Evolutionary conservation across 2,113 vertebrate species (phyloP), one percentile per base, ranked within the genome.

Genomic region (Xiphophorus couchianus): DNA sequence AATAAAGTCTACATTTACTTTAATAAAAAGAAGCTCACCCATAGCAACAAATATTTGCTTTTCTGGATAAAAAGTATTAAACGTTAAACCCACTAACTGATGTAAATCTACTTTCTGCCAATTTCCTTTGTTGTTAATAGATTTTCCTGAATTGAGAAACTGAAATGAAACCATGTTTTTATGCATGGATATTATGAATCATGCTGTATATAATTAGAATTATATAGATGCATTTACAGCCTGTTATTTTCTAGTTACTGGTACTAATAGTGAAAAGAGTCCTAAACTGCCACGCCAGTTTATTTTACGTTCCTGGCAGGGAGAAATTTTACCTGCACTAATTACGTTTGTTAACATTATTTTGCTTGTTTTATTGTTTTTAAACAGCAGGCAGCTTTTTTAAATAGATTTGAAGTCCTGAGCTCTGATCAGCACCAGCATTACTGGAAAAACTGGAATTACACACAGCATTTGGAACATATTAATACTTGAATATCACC

Each of bases 321-420:
- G 28, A 64, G 71, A 77, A 58, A 66, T 82, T 71, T 80, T 86
- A 54, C 71, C 62, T 54, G 35, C 30, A 64, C 60, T 69, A 22
- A 74, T 29, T 69, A 42, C 14, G 4, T n/a, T 72, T 48, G 39
- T 84, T 80, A 80, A 85, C 84, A 76, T 27, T 63, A 83, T 71
- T 65, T 42, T 77, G 54, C 76, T 71, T 63, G 76, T 54, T 82
- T 67, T 68, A 42, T 42, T 42, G 39, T 15, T 42, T 42, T 42
- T 42, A 15, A 42, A 15, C 39, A 42, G 58, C 28, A 27, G 30
- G n/a, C 2, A 10, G 22, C 74, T 51, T 80, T 79, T 64, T 31
- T 77, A 72, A 71, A 39, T 91, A 88, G 74, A 74, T 48, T 42
- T 15, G 14, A 15, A 42, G 13, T 42, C 39, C 14, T 42, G 39